phyloP scores from a whole-genome alignment of 2,888 invertebrate genomes.

The Abrostola triplasia region DNA sequence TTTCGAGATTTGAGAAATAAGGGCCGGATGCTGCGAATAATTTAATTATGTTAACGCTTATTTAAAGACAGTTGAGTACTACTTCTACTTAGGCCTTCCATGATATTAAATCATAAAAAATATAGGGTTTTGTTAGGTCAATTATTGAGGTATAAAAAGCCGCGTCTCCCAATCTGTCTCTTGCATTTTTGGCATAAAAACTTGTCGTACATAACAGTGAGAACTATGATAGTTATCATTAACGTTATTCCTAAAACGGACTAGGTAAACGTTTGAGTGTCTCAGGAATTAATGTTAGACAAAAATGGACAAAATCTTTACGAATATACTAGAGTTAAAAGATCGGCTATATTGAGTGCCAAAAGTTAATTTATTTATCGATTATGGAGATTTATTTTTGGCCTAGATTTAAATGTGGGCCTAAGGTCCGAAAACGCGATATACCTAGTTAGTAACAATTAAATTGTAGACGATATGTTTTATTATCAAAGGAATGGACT shows the following conservation, averaged over 20 bases:
- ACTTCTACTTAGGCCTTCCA: too few relatives aligned
- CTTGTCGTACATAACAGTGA: slow-evolving; percentile 59
- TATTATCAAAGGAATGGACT: neutral
- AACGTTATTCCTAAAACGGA: slow-evolving; percentile 65
- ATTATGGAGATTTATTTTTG: slow-evolving; percentile 8
- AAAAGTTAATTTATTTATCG: slow-evolving; percentile 22
- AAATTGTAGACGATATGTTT: neutral
- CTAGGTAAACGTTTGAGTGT: slow-evolving; percentile 60
- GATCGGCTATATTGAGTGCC: slow-evolving; percentile 21
- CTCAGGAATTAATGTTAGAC: slow-evolving; percentile 51
- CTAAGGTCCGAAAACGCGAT: slow-evolving; percentile 6
- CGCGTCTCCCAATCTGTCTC: slow-evolving; percentile 45
- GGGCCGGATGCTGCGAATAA: too few relatives aligned
- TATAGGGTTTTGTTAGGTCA: neutral
- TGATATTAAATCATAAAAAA: too few relatives aligned
- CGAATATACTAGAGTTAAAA: neutral
- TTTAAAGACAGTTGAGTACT: too few relatives aligned
- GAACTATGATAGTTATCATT: slow-evolving; percentile 56
- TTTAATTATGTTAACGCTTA: too few relatives aligned
- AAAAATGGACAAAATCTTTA: slow-evolving; percentile 32
- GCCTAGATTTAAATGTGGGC: slow-evolving; percentile 11
- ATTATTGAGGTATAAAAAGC: neutral
- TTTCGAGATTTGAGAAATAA: neutral
- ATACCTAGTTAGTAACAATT: neutral
- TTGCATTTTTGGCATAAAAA: slow-evolving; percentile 64